Percentiles rank a stretch among this genome's conserved stretches.
Evolutionary conservation across 2,113 vertebrate genomes (phyloP).

Genomic region (Chinchilla lanigera): DNA sequence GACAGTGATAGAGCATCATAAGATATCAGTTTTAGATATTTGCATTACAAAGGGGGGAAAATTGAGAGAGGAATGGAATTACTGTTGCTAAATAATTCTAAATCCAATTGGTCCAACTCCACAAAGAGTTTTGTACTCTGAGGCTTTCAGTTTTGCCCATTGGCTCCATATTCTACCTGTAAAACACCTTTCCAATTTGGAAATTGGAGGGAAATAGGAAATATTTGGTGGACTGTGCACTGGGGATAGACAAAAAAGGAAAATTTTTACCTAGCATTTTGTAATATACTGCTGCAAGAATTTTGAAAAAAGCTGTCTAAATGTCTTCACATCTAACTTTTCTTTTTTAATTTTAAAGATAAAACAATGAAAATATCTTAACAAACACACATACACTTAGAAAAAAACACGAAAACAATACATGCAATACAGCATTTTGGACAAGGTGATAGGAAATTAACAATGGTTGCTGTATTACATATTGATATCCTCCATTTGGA

Average conservation of each 20-base stretch:
- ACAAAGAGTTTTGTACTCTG: not conserved
- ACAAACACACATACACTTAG: too few species aligned
- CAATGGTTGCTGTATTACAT: too few species aligned
- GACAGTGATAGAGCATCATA: not conserved
- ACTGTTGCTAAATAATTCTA: not conserved
- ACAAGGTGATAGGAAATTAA: too few species aligned
- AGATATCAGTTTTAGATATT: not conserved
- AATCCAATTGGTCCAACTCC: not conserved
- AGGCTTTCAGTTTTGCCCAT: not conserved
- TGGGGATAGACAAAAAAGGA: not conserved
- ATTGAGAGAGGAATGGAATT: not conserved
- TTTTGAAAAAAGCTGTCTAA: not conserved
- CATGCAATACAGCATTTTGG: too few species aligned
- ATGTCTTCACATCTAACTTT: not conserved
- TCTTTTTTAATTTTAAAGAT: too few species aligned
- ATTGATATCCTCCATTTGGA: too few species aligned
- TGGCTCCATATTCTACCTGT: not conserved
- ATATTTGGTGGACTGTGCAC: not conserved
- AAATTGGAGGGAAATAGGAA: not conserved
- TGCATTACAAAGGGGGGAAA: not conserved
- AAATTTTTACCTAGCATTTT: not conserved
- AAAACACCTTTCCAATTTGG: not conserved
- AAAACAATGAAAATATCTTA: too few species aligned
- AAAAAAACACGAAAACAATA: too few species aligned
- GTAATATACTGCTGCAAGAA: constrained; percentile 29